These are phyloP conservation scores for Drosophila insularis DNA, from an alignment of 1,140 invertebrate genomes.

Conservation along the genomic window DNA sequence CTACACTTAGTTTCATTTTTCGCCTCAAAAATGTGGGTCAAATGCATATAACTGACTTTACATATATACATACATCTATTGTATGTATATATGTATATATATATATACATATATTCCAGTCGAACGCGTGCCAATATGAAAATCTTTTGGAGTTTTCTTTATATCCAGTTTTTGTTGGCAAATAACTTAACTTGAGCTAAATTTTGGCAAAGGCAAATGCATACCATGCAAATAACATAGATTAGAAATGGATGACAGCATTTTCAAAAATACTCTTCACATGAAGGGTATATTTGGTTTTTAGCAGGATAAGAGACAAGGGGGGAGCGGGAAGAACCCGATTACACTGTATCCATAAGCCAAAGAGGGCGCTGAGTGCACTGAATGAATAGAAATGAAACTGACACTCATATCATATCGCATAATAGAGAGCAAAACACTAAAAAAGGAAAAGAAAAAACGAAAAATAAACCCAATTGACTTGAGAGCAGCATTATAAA, in stretches of 20 bases:
- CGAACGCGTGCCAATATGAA: conserved; percentile 2
- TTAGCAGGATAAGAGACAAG: too few relatives aligned
- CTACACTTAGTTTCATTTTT: not conserved
- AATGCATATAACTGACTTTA: not conserved
- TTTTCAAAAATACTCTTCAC: not conserved
- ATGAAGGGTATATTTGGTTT: not conserved
- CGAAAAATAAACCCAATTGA: conserved; percentile 1
- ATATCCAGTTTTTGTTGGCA: conserved; percentile 2
- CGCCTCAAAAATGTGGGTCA: not conserved
- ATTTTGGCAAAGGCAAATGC: not conserved
- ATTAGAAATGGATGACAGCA: conserved; percentile 3
- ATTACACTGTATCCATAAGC: not conserved
- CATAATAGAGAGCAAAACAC: not conserved
- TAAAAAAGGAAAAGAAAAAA: not conserved
- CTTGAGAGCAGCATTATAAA: conserved; percentile 9
- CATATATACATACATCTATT: not conserved
- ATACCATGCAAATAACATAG: not conserved
- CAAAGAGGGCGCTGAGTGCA: not conserved
- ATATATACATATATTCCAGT: not conserved
- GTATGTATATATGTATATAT: not conserved
- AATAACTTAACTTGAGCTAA: not conserved
- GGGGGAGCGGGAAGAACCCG: too few relatives aligned
- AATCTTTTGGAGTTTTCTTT: conserved; percentile 4
- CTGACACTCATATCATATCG: conserved; percentile 1
- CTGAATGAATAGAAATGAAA: not conserved